Evolutionary conservation across 1,140 invertebrate species (phyloP).

Genomic region (Pogonomyrmex californicus): DNA sequence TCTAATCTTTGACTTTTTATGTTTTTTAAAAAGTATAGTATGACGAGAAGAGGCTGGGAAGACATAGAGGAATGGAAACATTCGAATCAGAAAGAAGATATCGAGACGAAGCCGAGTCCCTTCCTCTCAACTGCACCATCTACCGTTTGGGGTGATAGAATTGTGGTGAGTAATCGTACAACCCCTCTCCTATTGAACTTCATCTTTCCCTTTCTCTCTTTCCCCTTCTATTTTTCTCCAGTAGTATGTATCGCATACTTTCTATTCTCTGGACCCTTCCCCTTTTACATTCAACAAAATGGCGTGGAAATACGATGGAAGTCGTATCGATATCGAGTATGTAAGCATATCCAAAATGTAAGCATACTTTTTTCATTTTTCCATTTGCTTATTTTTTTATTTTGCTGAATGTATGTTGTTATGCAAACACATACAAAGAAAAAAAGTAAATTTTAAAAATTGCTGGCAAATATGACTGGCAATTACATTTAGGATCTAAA

Average conservation of each 20-base stretch:
- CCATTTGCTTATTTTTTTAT: conserved; percentile 10
- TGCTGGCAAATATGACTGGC: neutral
- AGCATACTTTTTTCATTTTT: conserved; percentile 9
- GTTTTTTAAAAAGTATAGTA: neutral
- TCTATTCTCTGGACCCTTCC: conserved; percentile 31
- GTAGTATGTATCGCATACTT: neutral
- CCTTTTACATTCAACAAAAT: conserved; percentile 63
- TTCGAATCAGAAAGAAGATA: conserved; percentile 52
- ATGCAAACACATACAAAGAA: neutral
- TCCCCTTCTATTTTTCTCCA: neutral
- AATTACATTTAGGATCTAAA: conserved; percentile 86
- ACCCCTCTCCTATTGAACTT: conserved; percentile 69
- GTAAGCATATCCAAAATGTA: no score
- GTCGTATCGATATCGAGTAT: conserved; percentile 14
- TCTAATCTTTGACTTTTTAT: neutral
- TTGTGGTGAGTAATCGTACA: conserved; percentile 84
- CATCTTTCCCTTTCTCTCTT: conserved; percentile 21
- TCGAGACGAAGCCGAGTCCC: conserved; percentile 65
- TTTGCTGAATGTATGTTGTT: neutral
- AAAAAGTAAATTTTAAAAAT: neutral
- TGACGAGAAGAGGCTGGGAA: no score
- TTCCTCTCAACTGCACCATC: conserved; percentile 81
- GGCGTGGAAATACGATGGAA: conserved; percentile 30
- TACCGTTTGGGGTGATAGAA: conserved; percentile 81
- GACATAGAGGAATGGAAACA: no score